Evolutionary conservation across 2,113 vertebrate species (phyloP).

Genomic region (Bufo gargarizans): DNA sequence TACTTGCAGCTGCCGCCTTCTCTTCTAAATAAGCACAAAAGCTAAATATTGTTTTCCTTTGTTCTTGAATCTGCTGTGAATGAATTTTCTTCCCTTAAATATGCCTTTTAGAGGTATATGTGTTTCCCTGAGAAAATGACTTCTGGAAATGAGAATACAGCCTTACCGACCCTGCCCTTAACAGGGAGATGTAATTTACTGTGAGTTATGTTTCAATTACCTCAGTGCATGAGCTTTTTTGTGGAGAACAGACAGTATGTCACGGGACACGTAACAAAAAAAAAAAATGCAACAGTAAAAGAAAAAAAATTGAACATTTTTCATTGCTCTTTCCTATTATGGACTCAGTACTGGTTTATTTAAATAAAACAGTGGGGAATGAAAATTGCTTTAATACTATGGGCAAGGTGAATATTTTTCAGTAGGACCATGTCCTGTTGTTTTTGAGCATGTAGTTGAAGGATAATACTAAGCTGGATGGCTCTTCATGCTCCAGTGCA

Average conservation of each 20-base stretch:
- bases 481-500: neutral
- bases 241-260: conserved; percentile 78
- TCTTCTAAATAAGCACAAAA: neutral
- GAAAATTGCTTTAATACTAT: neutral
- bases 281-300: conserved; percentile 34
- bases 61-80: conserved; percentile 56
- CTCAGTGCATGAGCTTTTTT: conserved; percentile 74
- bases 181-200: conserved; percentile 77
- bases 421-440: neutral
- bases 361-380: conserved; percentile 71
- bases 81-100: conserved; percentile 71
- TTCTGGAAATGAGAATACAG: conserved; percentile 73
- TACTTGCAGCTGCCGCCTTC: neutral
- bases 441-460: neutral
- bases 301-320: conserved; percentile 69
- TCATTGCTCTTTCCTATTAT: conserved; percentile 68
- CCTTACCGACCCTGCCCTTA: conserved; percentile 66
- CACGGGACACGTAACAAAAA: conserved; percentile 62
- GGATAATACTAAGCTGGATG: neutral
- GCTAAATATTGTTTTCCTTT: conserved; percentile 1
- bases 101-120: conserved; percentile 73
- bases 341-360: conserved; percentile 77
- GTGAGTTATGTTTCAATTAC: conserved; percentile 87
- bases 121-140: conserved; percentile 77
- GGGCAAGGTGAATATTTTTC: neutral